These are phyloP conservation scores for Hycleus phaleratus DNA, from an alignment of 1,140 invertebrate species.

Conservation along the genomic window DNA sequence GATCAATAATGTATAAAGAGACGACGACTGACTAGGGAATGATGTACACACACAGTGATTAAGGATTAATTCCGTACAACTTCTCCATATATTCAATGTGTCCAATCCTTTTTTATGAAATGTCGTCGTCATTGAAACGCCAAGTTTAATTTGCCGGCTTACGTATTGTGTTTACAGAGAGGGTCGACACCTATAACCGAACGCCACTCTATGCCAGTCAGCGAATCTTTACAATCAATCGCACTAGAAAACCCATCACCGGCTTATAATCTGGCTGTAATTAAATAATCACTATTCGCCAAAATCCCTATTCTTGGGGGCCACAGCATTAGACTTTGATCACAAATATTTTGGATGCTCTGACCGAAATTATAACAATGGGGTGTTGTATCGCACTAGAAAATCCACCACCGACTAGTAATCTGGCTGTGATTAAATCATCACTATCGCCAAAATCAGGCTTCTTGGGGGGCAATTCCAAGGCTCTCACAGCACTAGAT, in stretches of 20 bases:
- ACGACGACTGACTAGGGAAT: neutral
- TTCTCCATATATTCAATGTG: slow-evolving; percentile 20
- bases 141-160: slow-evolving; percentile 23
- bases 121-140: slow-evolving; percentile 16
- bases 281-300: too few relatives aligned
- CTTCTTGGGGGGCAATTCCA: too few relatives aligned
- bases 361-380: too few relatives aligned
- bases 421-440: too few relatives aligned
- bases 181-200: slow-evolving; percentile 21
- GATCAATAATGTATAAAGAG: slow-evolving; percentile 7
- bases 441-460: too few relatives aligned
- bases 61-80: slow-evolving; percentile 10
- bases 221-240: slow-evolving; percentile 2
- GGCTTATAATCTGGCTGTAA: too few relatives aligned
- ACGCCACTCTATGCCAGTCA: slow-evolving; percentile 21
- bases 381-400: too few relatives aligned
- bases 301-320: too few relatives aligned
- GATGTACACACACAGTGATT: neutral
- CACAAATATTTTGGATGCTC: too few relatives aligned
- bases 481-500: too few relatives aligned
- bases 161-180: slow-evolving; percentile 23
- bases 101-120: slow-evolving; percentile 26
- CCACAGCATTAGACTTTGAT: too few relatives aligned
- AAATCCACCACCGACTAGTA: too few relatives aligned
- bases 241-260: neutral